Evolutionary conservation across 2,797 vertebrate genomes (phyloP), one percentile per base, ranked within the genome.

Genomic region (Spinibarbus caldwelli): DNA sequence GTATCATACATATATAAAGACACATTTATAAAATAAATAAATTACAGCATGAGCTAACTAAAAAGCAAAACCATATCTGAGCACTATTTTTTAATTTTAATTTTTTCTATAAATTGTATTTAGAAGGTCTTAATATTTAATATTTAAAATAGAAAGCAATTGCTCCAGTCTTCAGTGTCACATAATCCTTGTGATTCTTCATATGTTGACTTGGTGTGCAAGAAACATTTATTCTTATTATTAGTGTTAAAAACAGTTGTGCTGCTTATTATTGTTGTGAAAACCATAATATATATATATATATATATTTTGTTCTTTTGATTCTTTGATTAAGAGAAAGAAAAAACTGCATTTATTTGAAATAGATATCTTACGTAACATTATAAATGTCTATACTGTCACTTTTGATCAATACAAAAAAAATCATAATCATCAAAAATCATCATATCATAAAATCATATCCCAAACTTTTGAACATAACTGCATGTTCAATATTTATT

Each of bases 401-500:
- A 5, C 1, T 15, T 45, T 15, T 15, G 12, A 5, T 15, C 45
- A 15, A 47, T 47, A 47, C 0, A 41, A 12, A 12, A 3, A 31
- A 34, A 64, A 34, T 8, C 8, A 36, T 67, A n/a, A 67, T 38
- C 36, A 38, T 38, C n/a, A 12, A 12, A 12, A 43, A 12, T 36
- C 36, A 31, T 7, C 8, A 36, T 67, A 67, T 38, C 34, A 34
- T 34, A 31, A 34, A 64, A 31, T 8, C 17, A 36, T 68, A 38
- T 21, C 10, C 36, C 21, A 38, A 68, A 9, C 12, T 9, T 45
- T 45, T 26, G 3, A 71, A 45, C 14, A 43, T 93, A 93, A 21
- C 92, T 93, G 49, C 93, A 93, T 29, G 93, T 93, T 94, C 5
- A 94, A 8, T 26, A 9, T 45, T 26, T 15, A 54, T 54, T n/a